Base-by-base conservation (phyloP, 1,140 invertebrate genomes). In the Drosophila asahinai region DNA sequence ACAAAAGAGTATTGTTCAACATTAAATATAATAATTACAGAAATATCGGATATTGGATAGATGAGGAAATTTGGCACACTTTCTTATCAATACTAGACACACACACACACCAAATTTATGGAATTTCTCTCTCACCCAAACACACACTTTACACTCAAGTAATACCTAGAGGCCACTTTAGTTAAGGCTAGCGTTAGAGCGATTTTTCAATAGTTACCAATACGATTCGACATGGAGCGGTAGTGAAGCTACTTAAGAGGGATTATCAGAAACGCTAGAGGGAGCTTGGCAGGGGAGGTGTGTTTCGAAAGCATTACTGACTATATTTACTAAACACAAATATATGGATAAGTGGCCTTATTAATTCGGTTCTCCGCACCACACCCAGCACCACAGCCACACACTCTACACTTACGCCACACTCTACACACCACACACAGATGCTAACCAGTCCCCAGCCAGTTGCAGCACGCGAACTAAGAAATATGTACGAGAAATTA, bases 291-390 rank as follows among this genome's bases (percentile, higher is more conserved):
- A 57, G 45, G 70, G 54, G 70, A 48, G 30, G 73, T 73, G 81
- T 77, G 36, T 27, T 59, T 40, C 61, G 75, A 67, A 71, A 55
- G 65, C 63, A 63, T 77, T 62, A 84, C 19, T 19, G 19, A 19
- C 19, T 19, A 19, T 19, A 19, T 19, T 19, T 19, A 19, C 81
- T 84, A 82, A 36, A 73, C 43, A 72, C 22, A 61, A n/a, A 77
- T 57, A 70, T 78, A 70, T 78, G 74, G 79, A 86, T 86, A 90
- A 90, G 86, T 90, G 86, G 86, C 86, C 86, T 90, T 90, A 90
- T 90, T 91, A 82, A 83, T 86, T 90, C 76, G 76, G 83, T 86
- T 90, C 75, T 81, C 61, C 74, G 81, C 86, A 90, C 75, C 75
- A 80, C 83, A 86, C 80, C 38, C 64, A 33, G 58, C 67, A 76